Evolutionary conservation across 2,888 invertebrate genomes (phyloP), one percentile per base, ranked within the genome.

Genomic region (Drosophila formosana): DNA sequence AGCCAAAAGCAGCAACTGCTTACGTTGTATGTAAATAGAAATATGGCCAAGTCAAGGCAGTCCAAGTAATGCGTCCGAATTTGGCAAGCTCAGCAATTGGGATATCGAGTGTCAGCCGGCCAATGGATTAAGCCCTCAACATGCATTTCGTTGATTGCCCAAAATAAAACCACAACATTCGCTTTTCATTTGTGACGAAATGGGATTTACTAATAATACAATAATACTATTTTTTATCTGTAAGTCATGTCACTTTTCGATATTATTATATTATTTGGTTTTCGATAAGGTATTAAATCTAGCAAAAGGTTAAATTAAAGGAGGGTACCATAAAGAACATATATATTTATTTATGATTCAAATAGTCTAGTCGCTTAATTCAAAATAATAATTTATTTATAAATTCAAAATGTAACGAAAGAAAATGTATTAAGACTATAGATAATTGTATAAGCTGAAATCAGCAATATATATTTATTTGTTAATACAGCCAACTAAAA

Each of bases 41-140:
- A 32, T 63, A 18, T 53, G 58, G 56, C 46, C 60, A 63, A 75
- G 67, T 62, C 45, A 72, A 72, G 61, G 76, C 62, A 65, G 75
- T 34, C 39, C 45, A 51, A 65, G 28, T 68, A 69, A 60, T 51
- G 65, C 55, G 61, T 52, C 39, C 43, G 62, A 71, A 73, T 71
- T 60, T 80, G 82, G 50, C 69, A 52, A 73, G 46, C 53, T 85
- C 82, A 82, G 82, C 82, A 80, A 11, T 75, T 71, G 66, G 55
- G 45, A 53, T 71, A 75, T 84, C 80, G 62, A 57, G 53, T 72
- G 52, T 66, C 75, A 66, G 34, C 8, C 75, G 52, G 43, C 46
- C 45, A 53, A 62, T 47, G 34, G 50, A 69, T 28, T 53, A 50
- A 56, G 37, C 23, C 62, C 46, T 7, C 73, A 73, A 73, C 34